Evolutionary conservation across 2,797 vertebrate genomes (phyloP).

Genomic region (Sebastes oblongus): DNA sequence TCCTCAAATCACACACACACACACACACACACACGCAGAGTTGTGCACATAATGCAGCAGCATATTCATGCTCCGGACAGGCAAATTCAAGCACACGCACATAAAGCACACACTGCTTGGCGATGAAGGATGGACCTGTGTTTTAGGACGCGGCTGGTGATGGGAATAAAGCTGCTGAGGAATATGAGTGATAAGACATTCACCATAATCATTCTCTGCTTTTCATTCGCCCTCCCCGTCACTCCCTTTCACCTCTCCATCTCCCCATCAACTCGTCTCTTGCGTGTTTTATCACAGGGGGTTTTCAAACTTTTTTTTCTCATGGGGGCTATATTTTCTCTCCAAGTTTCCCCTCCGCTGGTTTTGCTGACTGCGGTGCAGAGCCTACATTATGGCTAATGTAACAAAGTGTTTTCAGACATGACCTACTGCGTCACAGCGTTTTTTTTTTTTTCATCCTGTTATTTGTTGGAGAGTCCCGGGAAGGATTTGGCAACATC

Average conservation of each 20-base stretch:
- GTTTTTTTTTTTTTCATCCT: background rate
- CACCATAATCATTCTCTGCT: slow-evolving; percentile 50
- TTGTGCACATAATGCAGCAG: background rate
- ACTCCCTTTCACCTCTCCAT: slow-evolving; percentile 43
- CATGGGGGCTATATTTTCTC: slow-evolving; percentile 37
- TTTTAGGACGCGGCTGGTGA: slow-evolving; percentile 23
- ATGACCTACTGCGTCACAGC: slow-evolving; percentile 20
- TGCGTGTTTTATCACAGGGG: slow-evolving; percentile 54
- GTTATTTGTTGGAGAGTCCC: slow-evolving; percentile 1
- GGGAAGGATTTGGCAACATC: slow-evolving; percentile 20
- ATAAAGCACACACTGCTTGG: slow-evolving; percentile 7
- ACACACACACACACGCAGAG: background rate
- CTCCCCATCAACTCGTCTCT: slow-evolving; percentile 50
- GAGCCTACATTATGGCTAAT: slow-evolving; percentile 50
- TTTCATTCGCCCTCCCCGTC: slow-evolving; percentile 27
- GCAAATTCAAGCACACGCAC: slow-evolving; percentile 3
- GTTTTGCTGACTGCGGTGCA: slow-evolving; percentile 55
- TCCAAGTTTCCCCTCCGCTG: slow-evolving; percentile 31
- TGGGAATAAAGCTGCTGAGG: slow-evolving; percentile 45
- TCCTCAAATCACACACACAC: slow-evolving; percentile 20
- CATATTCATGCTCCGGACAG: background rate
- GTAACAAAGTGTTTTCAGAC: slow-evolving; percentile 27
- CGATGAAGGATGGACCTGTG: slow-evolving; percentile 31
- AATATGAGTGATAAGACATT: slow-evolving; percentile 63
- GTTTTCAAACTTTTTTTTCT: slow-evolving; percentile 28